Base-by-base conservation (phyloP, 2,113 vertebrate species). In the Dasyprocta punctata region DNA sequence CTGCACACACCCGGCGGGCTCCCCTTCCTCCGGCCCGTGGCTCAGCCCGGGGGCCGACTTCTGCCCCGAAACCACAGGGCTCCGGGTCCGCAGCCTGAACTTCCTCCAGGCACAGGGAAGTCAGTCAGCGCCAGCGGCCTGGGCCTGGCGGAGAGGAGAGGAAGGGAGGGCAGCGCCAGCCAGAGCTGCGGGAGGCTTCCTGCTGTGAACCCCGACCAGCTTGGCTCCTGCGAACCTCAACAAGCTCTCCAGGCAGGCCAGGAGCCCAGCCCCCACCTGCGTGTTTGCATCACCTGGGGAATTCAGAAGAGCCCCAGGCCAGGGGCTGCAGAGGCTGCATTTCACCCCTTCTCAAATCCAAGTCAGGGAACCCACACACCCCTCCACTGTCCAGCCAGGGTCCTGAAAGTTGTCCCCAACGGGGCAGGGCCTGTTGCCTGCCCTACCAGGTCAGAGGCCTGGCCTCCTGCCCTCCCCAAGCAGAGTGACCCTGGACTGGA, bases 51-150 rank as follows among this genome's bases (percentile, higher is more conserved):
- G 54, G 60, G 1, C 19, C 33, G 1, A 60, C 81, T 30, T 9
- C 61, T 20, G 47, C 52, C 80, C 71, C 1, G 2, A 96, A 94
- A 95, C 94, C 91, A 80, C 97, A 94, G 28, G n/a, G 87, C 11
- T n/a, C 81, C 80, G 8, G n/a, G 22, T 60, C 94, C 38, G 60
- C 38, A 30, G 92, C 38, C 54, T 77, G 36, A 95, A 92, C 95
- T 94, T 96, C 93, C 95, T 81, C 58, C 44, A 87, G 65, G 92
- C 63, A 90, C 56, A 36, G 60, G 92, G 88, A 97, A 95, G 94
- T 91, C 24, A 56, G 6, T 71, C 12, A 63, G 19, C 30, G 94
- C 95, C 71, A 17, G 14, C 67, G 65, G 52, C 54, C 78, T n/a
- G 16, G 38, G 60, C 67, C 0, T 24, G 71, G 47, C 73, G 67